Evolutionary conservation across 2,888 invertebrate species (phyloP), one percentile per base, ranked within the genome.

Genomic region (Encarsia formosa): DNA sequence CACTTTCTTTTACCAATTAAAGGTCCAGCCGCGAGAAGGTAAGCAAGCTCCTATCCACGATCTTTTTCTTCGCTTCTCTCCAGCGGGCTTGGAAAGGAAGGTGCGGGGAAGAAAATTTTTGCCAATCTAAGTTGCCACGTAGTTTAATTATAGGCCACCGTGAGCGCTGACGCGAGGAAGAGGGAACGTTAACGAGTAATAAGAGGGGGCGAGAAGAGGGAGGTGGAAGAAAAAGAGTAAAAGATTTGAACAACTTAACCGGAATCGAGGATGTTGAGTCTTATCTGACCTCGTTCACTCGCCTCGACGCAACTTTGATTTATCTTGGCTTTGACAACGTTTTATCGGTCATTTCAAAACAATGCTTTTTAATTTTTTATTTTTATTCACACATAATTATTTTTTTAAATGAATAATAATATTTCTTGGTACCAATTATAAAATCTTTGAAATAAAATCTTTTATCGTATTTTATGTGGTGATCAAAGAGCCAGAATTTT

Each of bases 121-220:
- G 54, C 51, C 63, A 66, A 70, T 66, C 63, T 65, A 69, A 69
- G 62, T 67, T 69, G 61, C 53, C 60, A 56, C 52, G 56, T 64
- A 64, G 66, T 70, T 66, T 68, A 65, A 69, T 66, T 66, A 67
- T 64, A 56, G 57, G 49, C 55, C 50, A 49, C 40, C 38, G 42
- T 18, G 15, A 38, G 24, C 6, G 29, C 15, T 23, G 39, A 11
- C 13, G 8, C 39, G 39, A 35, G 26, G 43, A 39, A 34, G 49
- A 49, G 42, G 46, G 24, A 11, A 26, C 46, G 38, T 54, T 54
- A 50, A 43, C 43, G 46, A 49, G 38, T 44, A 40, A 18, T 29
- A 29, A 52, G 38, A 31, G 34, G n/a, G 38, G 24, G 19, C 11
- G 11, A 38, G 34, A 47, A 34, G n/a, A n/a, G n/a, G n/a, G n/a